Evolutionary conservation across 2,113 vertebrate genomes (phyloP).

Genomic region (Aspiorhynchus laticeps): DNA sequence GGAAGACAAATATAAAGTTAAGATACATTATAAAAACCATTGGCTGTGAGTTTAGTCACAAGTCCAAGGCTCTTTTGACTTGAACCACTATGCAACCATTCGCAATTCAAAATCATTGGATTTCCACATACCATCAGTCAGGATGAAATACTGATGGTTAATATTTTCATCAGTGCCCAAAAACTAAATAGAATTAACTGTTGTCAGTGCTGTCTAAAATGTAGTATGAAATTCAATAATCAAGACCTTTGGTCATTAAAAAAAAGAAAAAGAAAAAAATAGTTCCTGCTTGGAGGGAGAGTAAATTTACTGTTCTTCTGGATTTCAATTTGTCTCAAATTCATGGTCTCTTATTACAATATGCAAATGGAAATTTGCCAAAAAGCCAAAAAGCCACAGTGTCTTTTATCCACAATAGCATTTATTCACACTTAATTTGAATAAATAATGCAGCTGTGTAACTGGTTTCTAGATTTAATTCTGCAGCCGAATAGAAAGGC

Average conservation of each 20-base stretch:
- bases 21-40: too few relatives aligned
- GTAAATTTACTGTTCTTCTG: constrained; percentile 23
- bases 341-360: constrained; percentile 29
- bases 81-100: neutral
- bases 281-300: neutral
- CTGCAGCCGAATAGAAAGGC: neutral
- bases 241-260: neutral
- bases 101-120: neutral
- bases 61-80: neutral
- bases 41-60: too few relatives aligned
- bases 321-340: constrained; percentile 28
- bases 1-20: neutral
- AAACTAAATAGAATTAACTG: neutral
- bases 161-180: neutral
- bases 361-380: constrained; percentile 37
- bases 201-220: neutral
- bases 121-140: neutral
- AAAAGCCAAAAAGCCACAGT: constrained; percentile 14
- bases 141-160: neutral
- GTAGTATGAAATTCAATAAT: neutral
- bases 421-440: constrained; percentile 40
- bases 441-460: constrained; percentile 22
- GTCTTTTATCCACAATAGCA: constrained; percentile 18
- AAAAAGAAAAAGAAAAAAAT: neutral
- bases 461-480: constrained; percentile 29